Base-by-base conservation (phyloP, 1,140 invertebrate genomes). In the Scylla paramamosain region DNA sequence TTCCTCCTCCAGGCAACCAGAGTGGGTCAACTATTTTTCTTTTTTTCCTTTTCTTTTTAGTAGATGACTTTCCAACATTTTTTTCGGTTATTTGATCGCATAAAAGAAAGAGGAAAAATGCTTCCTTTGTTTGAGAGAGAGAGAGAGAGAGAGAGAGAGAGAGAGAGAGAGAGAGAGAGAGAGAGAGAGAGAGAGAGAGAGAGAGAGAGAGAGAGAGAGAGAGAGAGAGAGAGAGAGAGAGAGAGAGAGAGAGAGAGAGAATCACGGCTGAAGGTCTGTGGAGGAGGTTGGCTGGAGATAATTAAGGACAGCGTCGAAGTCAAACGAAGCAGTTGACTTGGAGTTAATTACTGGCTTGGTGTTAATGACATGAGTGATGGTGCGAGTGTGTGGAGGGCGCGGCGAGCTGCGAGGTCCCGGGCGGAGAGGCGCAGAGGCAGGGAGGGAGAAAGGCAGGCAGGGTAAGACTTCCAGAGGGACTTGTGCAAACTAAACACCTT, bases 191-290 rank as follows among this genome's bases (percentile, higher is more conserved):
- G 59, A 16, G 59, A 10, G 59, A 16, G 46, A 48, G 59, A 77
- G 10, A 77, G 67, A 77, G 67, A 77, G 67, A 77, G 67, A 77
- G 67, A 77, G 67, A 77, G 67, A 77, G 67, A 77, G 67, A 77
- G 67, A 77, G 67, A 77, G 67, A 77, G 67, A 77, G 67, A 77
- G 67, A 59, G 52, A 59, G 67, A 77, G 67, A 77, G 67, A 77
- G 67, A 77, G 25, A 59, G 52, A 59, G 67, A 77, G 67, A 77
- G 25, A 77, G 67, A n/a, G 20, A 77, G 67, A n/a, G 67, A 25
- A 20, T 25, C 16, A 25, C 8, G n/a, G 25, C n/a, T 77, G 67
- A 0, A 20, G 16, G 20, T 59, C 10, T 20, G 12, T 59, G 12
- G 67, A 77, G 67, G 20, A 77, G 67, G n/a, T 6, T n/a, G 25